Conservation (phyloP, 2,797 vertebrate genomes). For the Nannoperca obscura region DNA sequence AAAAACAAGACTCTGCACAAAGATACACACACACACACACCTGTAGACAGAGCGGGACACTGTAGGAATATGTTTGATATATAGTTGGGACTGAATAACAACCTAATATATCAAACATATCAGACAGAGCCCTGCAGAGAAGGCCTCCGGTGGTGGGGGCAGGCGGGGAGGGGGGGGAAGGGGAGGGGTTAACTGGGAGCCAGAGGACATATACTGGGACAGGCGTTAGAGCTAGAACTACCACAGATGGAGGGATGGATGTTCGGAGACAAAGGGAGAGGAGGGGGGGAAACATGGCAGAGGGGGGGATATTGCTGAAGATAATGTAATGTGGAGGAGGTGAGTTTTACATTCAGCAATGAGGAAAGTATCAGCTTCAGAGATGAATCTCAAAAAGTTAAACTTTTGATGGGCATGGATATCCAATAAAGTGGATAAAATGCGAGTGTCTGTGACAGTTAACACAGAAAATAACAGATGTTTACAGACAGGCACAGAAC, state of each 20-base stretch:
- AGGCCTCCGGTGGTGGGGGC: slow-evolving; percentile 89
- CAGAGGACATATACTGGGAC: slow-evolving; percentile 59
- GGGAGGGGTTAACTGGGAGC: slow-evolving; percentile 51
- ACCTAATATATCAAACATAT: slow-evolving; percentile 99
- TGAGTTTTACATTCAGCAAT: slow-evolving; percentile 17
- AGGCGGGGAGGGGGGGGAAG: slow-evolving; percentile 44
- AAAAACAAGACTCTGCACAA: slow-evolving; percentile 38
- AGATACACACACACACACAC: slow-evolving; percentile 36
- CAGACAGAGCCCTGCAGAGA: slow-evolving; percentile 99
- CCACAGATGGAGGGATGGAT: slow-evolving; percentile 40
- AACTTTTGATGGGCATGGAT: slow-evolving; percentile 7
- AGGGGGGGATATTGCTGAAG: slow-evolving; percentile 9
- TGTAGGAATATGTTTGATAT: slow-evolving; percentile 99
- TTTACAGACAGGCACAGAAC: slow-evolving; percentile 13
- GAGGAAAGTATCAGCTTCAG: slow-evolving; percentile 1
- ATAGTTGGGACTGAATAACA: slow-evolving; percentile 99
- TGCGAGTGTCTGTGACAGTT: not conserved
- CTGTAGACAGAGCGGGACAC: slow-evolving; percentile 98
- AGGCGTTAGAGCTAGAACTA: slow-evolving; percentile 52
- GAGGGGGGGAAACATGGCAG: not conserved
- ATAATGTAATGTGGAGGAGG: not conserved
- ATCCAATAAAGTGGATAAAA: slow-evolving; percentile 6
- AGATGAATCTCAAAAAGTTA: not conserved
- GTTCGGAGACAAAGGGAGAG: slow-evolving; percentile 6
- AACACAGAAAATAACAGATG: slow-evolving; percentile 4